Evolutionary conservation across 2,797 vertebrate genomes (phyloP).

Genomic region (Bovichtus diacanthus): DNA sequence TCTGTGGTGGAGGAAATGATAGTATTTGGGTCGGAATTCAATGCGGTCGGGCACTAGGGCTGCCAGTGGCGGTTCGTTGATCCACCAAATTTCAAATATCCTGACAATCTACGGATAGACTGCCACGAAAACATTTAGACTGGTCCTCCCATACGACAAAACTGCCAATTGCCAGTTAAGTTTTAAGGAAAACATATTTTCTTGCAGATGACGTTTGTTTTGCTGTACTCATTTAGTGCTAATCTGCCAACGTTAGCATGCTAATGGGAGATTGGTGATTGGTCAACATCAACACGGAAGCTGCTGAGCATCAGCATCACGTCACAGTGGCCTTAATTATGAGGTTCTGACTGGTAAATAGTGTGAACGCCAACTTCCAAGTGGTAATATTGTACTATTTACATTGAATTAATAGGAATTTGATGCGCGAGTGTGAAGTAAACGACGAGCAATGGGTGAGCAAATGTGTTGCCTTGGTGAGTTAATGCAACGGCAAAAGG

Average conservation of each 20-base stretch:
- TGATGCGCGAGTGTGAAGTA: neutral
- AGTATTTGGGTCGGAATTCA: constrained; percentile 9
- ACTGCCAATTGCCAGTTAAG: no score
- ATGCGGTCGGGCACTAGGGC: neutral
- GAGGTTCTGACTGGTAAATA: neutral
- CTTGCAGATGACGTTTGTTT: neutral
- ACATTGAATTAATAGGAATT: neutral
- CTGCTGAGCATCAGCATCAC: neutral
- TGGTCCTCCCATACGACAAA: neutral
- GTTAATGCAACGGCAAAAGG: neutral
- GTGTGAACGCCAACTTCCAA: neutral
- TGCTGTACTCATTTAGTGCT: neutral
- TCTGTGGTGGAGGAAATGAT: neutral
- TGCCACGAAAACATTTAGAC: neutral
- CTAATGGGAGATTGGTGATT: neutral
- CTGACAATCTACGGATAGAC: neutral
- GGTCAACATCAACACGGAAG: neutral
- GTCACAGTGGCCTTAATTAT: neutral
- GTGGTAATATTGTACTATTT: neutral
- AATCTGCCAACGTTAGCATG: neutral
- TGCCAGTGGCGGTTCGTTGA: neutral
- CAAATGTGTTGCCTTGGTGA: neutral
- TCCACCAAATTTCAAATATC: neutral
- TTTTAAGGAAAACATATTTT: no score
- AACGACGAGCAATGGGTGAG: neutral